Evolutionary conservation across 2,888 invertebrate genomes (phyloP), one percentile per base, ranked within the genome.

Genomic region (Lycocerus yunnanus): DNA sequence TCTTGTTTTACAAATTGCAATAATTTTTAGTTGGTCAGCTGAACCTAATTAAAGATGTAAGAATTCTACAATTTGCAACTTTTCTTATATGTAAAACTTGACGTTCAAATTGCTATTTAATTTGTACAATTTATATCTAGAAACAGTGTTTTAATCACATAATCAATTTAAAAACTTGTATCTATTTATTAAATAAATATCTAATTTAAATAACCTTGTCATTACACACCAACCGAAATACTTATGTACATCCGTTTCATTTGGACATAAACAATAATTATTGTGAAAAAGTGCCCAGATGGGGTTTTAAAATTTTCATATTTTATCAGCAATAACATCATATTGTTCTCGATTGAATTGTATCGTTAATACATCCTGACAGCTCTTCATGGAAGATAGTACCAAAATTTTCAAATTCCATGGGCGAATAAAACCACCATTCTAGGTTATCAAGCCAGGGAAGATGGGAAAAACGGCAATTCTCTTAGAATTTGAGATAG

Each of bases 71-170:
- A 66, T 58, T 27, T 65, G 68, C 66, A 68, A 68, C 59, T 73
- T 60, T 73, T 67, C 58, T 63, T 70, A 66, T 75, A 68, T 43
- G 43, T 43, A 74, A 74, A 74, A 69, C 66, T 66, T 72, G 75
- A 75, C 75, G 66, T 78, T 79, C 78, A 80, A 80, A 79, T 80
- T 78, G 74, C 79, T 67, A 74, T 75, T 80, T 79, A 79, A 80
- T 80, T 79, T 71, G 75, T 27, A 72, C 76, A 77, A 80, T 80
- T 79, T 77, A 78, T 78, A 78, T 76, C 78, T 72, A 78, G 65
- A 78, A 74, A 75, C 72, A 69, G 71, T 70, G 72, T 67, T 69
- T 66, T 75, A 75, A 72, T 61, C 69, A 68, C 69, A 43, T 70
- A 75, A 75, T 75, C 72, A 72, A 75, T 72, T 75, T 75, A 27